A percentile compares a stretch with the other conserved stretches of the same genome.
phyloP scores from a whole-genome alignment of 2,888 invertebrate species.

The Volucella bombylans region DNA sequence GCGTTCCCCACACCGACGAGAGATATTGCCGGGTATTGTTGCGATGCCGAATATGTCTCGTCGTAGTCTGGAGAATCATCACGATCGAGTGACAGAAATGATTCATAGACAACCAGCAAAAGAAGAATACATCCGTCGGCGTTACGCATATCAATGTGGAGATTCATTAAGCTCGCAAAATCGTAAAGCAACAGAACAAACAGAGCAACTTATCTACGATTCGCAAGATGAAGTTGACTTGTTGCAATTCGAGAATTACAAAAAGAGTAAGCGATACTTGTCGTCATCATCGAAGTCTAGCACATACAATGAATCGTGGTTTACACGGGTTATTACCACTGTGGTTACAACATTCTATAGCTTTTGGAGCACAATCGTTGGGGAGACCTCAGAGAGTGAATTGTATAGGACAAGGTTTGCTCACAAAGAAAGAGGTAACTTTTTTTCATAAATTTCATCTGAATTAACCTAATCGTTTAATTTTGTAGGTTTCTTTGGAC shows the following conservation, averaged over 20 bases:
- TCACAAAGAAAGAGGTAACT: slow-evolving; percentile 76
- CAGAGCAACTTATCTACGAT: slow-evolving; percentile 79
- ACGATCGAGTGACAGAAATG: slow-evolving; percentile 83
- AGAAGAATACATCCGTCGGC: slow-evolving; percentile 80
- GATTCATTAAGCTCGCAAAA: slow-evolving; percentile 44
- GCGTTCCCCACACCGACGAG: slow-evolving; percentile 90
- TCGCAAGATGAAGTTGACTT: slow-evolving; percentile 81
- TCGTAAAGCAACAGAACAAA: slow-evolving; percentile 73
- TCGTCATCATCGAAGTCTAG: slow-evolving; percentile 35
- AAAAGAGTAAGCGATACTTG: slow-evolving; percentile 68
- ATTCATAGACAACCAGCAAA: slow-evolving; percentile 79
- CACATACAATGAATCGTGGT: slow-evolving; percentile 76
- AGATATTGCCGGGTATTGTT: slow-evolving; percentile 90
- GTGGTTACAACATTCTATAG: slow-evolving; percentile 77
- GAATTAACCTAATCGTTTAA: slow-evolving; percentile 9
- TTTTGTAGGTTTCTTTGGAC: slow-evolving; percentile 77
- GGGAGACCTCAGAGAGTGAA: slow-evolving; percentile 73
- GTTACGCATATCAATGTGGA: slow-evolving; percentile 76
- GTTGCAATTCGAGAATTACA: slow-evolving; percentile 75
- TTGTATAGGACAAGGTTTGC: slow-evolving; percentile 75
- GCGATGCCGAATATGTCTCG: slow-evolving; percentile 96
- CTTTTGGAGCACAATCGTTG: slow-evolving; percentile 76
- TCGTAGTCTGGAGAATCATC: slow-evolving; percentile 85
- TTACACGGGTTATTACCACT: slow-evolving; percentile 77
- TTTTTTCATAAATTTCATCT: neutral